These are phyloP conservation scores for Lethrus apterus DNA, from an alignment of 1,140 invertebrate genomes.

Conservation along the genomic window DNA sequence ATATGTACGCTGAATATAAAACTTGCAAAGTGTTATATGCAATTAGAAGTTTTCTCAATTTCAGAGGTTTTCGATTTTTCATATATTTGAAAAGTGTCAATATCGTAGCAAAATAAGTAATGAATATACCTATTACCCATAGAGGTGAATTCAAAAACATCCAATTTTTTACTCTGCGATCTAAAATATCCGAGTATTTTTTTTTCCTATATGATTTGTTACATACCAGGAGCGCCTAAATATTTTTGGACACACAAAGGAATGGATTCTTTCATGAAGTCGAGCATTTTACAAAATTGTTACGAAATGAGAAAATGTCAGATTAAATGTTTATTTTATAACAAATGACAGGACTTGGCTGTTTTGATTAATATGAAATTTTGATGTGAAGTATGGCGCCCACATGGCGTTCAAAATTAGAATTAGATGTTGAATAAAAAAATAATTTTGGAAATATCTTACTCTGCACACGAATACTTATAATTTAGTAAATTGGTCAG, in stretches of 20 bases:
- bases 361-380: too few species aligned
- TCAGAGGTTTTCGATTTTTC: conserved; percentile 82
- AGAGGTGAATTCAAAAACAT: conserved; percentile 15
- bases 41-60: conserved; percentile 71
- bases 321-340: too few species aligned
- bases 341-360: too few species aligned
- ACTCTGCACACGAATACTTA: too few species aligned
- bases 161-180: conserved; percentile 15
- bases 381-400: too few species aligned
- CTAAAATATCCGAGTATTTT: conserved; percentile 6
- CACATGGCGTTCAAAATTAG: too few species aligned
- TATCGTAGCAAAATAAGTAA: conserved; percentile 3
- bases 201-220: not conserved
- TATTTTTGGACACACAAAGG: conserved; percentile 5
- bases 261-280: conserved; percentile 6
- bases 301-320: not conserved
- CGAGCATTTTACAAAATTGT: not conserved
- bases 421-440: too few species aligned
- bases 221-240: conserved; percentile 11
- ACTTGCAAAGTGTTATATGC: conserved; percentile 84
- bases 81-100: conserved; percentile 53
- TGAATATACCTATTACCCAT: conserved; percentile 5
- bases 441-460: too few species aligned
- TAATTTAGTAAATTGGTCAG: too few species aligned
- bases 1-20: conserved; percentile 46